Percentiles rank a stretch among this genome's conserved stretches.
Conservation (phyloP, 2,888 invertebrate genomes). For the Cylloceria caligata region DNA sequence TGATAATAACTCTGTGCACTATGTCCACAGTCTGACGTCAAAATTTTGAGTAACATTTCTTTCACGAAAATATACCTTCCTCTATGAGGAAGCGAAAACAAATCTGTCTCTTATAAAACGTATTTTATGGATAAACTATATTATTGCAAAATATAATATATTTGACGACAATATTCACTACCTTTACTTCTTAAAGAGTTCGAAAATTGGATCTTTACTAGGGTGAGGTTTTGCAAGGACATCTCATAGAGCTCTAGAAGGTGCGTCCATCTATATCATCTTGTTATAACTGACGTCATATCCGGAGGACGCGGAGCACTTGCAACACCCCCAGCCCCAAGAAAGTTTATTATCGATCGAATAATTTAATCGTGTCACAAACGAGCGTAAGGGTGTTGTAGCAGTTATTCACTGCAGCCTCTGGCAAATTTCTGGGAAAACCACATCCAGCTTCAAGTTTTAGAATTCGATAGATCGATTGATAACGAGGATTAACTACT, state of each 20-base stretch:
- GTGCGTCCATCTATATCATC: constrained; percentile 30
- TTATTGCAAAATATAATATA: too few species aligned
- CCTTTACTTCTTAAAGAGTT: not conserved
- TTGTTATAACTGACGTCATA: constrained; percentile 64
- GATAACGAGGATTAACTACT: constrained; percentile 11
- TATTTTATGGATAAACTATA: too few species aligned
- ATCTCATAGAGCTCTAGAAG: constrained; percentile 20
- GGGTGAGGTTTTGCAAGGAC: not conserved
- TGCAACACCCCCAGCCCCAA: constrained; percentile 31
- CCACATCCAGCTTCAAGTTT: constrained; percentile 35
- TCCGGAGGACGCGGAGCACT: constrained; percentile 60
- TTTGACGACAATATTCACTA: not conserved
- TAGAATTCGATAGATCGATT: constrained; percentile 21
- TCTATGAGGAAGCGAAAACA: too few species aligned
- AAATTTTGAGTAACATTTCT: too few species aligned
- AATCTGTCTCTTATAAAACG: too few species aligned
- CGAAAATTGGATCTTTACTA: too few species aligned
- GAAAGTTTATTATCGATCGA: constrained; percentile 66
- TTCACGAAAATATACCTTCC: too few species aligned
- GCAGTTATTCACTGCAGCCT: constrained; percentile 14
- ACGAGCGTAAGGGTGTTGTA: constrained; percentile 1
- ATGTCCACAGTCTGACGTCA: too few species aligned
- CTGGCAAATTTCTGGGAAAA: constrained; percentile 42
- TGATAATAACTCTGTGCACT: too few species aligned
- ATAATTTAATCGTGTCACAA: constrained; percentile 59